phyloP scores from a whole-genome alignment of 2,797 vertebrate species.

The Rhinophrynus dorsalis region DNA sequence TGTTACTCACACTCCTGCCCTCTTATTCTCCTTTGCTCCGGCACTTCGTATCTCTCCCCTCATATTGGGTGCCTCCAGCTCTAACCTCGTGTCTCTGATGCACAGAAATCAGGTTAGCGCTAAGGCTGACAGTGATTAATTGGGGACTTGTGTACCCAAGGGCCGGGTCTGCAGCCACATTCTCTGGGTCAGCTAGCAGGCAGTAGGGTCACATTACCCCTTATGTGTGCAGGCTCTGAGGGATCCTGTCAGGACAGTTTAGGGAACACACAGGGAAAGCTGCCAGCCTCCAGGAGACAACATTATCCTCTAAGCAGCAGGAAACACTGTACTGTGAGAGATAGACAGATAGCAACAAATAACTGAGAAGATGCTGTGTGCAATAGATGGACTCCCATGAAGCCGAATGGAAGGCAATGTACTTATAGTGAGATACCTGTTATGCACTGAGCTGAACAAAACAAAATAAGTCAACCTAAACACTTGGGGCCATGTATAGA shows the following conservation, averaged over 20 bases:
- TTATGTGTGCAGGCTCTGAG: slow-evolving; percentile 41
- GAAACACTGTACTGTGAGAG: slow-evolving; percentile 6
- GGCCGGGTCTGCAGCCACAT: slow-evolving; percentile 46
- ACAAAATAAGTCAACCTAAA: too few species aligned
- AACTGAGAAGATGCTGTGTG: background rate
- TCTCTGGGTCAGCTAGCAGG: slow-evolving; percentile 43
- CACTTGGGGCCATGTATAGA: too few species aligned
- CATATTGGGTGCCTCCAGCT: slow-evolving; percentile 24
- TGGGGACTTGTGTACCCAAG: slow-evolving; percentile 47
- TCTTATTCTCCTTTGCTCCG: background rate
- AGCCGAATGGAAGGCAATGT: background rate
- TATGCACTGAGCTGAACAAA: background rate
- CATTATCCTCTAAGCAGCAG: slow-evolving; percentile 31
- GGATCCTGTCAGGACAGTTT: slow-evolving; percentile 48
- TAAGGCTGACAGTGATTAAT: slow-evolving; percentile 50
- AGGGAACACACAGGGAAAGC: slow-evolving; percentile 41
- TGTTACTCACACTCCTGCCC: too few species aligned
- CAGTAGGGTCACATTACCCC: slow-evolving; percentile 46
- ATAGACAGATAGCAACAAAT: slow-evolving; percentile 8
- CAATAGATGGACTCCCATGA: background rate
- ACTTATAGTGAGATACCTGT: background rate
- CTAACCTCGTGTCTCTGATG: slow-evolving; percentile 43
- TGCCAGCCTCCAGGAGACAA: slow-evolving; percentile 47
- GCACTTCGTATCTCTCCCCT: background rate
- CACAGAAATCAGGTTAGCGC: slow-evolving; percentile 48